Evolutionary conservation across 2,888 invertebrate species (phyloP).

Genomic region (Eledona agricola): DNA sequence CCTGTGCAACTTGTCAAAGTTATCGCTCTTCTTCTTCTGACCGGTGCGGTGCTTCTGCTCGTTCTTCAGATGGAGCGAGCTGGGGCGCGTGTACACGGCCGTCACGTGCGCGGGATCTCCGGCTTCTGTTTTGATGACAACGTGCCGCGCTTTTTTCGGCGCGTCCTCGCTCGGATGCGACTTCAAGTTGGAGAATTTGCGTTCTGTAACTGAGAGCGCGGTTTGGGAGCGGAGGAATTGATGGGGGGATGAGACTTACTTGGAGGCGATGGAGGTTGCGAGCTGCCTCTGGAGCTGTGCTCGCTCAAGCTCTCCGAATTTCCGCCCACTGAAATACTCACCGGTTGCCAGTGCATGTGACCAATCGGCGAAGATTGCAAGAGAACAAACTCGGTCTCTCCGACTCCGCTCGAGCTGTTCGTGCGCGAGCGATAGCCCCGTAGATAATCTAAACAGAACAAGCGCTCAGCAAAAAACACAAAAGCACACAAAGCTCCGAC

Average conservation of each 20-base stretch:
- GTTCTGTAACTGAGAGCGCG: slow-evolving; percentile 52
- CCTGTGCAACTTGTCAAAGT: slow-evolving; percentile 55
- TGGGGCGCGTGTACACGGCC: slow-evolving; percentile 52
- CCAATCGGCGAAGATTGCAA: slow-evolving; percentile 66
- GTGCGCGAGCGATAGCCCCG: slow-evolving; percentile 56
- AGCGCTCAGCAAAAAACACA: slow-evolving; percentile 40
- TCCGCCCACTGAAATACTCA: slow-evolving; percentile 59
- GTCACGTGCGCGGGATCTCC: slow-evolving; percentile 43
- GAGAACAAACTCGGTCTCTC: slow-evolving; percentile 66
- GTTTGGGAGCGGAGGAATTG: too few species aligned
- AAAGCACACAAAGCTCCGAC: slow-evolving; percentile 20
- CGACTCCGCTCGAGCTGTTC: slow-evolving; percentile 57
- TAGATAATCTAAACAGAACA: slow-evolving; percentile 44
- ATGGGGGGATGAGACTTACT: slow-evolving; percentile 31
- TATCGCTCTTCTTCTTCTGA: slow-evolving; percentile 45
- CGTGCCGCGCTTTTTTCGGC: slow-evolving; percentile 52
- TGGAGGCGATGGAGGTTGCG: slow-evolving; percentile 55
- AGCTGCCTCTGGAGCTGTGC: slow-evolving; percentile 61
- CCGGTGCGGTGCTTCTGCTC: slow-evolving; percentile 55
- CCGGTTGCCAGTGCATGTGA: slow-evolving; percentile 64
- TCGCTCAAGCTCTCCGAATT: slow-evolving; percentile 61
- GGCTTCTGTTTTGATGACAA: slow-evolving; percentile 53
- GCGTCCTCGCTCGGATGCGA: slow-evolving; percentile 29
- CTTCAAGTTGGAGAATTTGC: slow-evolving; percentile 48
- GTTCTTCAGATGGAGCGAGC: slow-evolving; percentile 48